phyloP scores from a whole-genome alignment of 2,797 vertebrate genomes.

The Phoeniculus purpureus region DNA sequence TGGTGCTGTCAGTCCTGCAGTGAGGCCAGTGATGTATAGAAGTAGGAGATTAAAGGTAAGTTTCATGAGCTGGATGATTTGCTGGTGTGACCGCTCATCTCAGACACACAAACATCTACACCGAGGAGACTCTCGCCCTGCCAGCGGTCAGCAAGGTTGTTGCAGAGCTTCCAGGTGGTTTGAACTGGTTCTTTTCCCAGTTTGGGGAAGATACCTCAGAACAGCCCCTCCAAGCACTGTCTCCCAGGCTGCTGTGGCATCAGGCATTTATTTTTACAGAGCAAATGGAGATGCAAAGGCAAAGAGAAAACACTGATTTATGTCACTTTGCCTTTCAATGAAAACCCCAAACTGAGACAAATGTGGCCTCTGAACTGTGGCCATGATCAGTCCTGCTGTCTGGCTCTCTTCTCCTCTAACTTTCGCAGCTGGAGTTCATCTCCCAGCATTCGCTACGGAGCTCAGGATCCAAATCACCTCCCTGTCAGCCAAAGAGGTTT shows the following conservation, averaged over 20 bases:
- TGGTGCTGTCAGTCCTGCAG: background rate
- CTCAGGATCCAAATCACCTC: constrained; percentile 4
- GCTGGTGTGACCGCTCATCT: background rate
- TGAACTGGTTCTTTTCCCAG: background rate
- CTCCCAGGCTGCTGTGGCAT: background rate
- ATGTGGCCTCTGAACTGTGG: background rate
- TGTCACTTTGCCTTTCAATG: background rate
- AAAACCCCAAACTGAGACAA: background rate
- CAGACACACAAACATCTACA: background rate
- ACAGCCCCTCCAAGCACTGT: background rate
- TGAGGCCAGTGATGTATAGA: background rate
- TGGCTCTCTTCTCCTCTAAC: background rate
- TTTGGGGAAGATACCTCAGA: background rate
- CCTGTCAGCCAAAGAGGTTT: background rate
- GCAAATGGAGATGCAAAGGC: background rate
- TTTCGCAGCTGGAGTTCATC: constrained; percentile 1
- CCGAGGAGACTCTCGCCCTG: background rate
- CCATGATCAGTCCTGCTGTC: background rate
- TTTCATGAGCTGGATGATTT: background rate
- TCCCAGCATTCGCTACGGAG: background rate
- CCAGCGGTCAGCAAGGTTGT: background rate
- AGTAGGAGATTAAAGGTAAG: background rate
- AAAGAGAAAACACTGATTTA: background rate
- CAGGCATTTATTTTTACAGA: background rate
- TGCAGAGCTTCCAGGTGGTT: background rate